Evolutionary conservation across 2,113 vertebrate genomes (phyloP), one percentile per base, ranked within the genome.

Genomic region (Strix uralensis): DNA sequence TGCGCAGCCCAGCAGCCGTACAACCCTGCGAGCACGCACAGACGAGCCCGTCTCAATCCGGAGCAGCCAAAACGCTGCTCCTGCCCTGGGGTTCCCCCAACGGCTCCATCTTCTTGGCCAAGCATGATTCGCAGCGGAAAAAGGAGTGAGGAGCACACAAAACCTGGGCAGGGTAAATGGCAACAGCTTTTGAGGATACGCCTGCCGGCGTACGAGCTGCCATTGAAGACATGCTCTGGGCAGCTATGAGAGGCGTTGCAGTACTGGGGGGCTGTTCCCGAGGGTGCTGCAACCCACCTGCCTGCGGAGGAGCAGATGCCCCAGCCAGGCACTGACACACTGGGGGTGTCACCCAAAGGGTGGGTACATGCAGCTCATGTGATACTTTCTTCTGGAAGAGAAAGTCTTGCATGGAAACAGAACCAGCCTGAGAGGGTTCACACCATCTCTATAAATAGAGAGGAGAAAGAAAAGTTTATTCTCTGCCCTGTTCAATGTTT

Each of bases 91-190:
- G 14, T 34, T 75, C 46, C 25, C 15, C 63, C 59, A 4, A 18
- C 2, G 0, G 38, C 67, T 70, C 44, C 5, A 0, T 22, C 40
- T 10, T 49, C 23, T 44, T 2, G 10, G 4, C 32, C 69, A 22
- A 51, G 25, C 25, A 10, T 0, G 0, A 15, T 2, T 2, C 0
- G 0, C 51, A 9, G 19, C 0, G 6, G 13, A 32, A 25, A 36
- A n/a, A 32, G 21, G 10, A 0, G 0, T 7, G 11, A n/a, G 25
- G 46, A 59, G 42, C 25, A 30, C 11, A 5, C 34, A 34, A 52
- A 55, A 54, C 55, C 49, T 26, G 36, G 34, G 23, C 15, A n/a
- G 63, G 11, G 42, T 16, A 29, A 62, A 49, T 0, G 2, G 32
- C 15, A 30, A 0, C 4, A 15, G 47, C 13, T 44, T 77, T n/a